These are phyloP conservation scores for Lasioglossum malachurum DNA, from an alignment of 2,888 invertebrate species.

Conservation along the genomic window DNA sequence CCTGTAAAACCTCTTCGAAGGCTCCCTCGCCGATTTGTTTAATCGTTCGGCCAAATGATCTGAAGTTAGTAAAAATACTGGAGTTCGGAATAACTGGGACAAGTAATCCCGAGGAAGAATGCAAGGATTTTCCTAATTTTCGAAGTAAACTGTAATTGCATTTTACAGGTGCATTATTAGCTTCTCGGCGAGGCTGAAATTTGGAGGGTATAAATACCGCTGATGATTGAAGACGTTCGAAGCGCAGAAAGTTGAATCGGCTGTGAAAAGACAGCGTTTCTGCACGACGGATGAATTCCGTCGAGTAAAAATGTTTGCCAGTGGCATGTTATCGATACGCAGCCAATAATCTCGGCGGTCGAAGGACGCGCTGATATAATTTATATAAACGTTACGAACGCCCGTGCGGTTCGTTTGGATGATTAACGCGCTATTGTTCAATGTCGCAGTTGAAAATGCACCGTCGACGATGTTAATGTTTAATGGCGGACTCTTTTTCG, in stretches of 20 bases:
- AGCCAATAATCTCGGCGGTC: slow-evolving; percentile 11
- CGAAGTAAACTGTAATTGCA: background rate
- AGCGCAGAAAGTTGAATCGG: background rate
- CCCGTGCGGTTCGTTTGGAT: background rate
- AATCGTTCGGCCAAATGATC: background rate
- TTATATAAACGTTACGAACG: slow-evolving; percentile 18
- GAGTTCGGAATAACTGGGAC: background rate
- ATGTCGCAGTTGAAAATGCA: slow-evolving; percentile 41
- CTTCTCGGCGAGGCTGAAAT: background rate
- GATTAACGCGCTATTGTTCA: slow-evolving; percentile 36
- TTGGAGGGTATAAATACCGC: background rate
- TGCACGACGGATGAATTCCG: background rate
- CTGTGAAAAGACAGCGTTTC: background rate
- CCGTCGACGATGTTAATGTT: slow-evolving; percentile 40
- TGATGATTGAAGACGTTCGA: no score
- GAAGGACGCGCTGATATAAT: slow-evolving; percentile 21
- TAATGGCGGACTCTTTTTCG: slow-evolving; percentile 16
- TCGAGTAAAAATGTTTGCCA: background rate
- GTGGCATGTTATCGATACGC: slow-evolving; percentile 8
- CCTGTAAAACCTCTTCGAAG: background rate
- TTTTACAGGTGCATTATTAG: background rate
- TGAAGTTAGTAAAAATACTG: background rate
- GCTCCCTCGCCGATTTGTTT: background rate
- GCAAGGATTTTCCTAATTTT: background rate
- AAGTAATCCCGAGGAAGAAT: background rate